phyloP scores from a whole-genome alignment of 92 coral and sea anemone genomes.

The Palythoa grandiflora region DNA sequence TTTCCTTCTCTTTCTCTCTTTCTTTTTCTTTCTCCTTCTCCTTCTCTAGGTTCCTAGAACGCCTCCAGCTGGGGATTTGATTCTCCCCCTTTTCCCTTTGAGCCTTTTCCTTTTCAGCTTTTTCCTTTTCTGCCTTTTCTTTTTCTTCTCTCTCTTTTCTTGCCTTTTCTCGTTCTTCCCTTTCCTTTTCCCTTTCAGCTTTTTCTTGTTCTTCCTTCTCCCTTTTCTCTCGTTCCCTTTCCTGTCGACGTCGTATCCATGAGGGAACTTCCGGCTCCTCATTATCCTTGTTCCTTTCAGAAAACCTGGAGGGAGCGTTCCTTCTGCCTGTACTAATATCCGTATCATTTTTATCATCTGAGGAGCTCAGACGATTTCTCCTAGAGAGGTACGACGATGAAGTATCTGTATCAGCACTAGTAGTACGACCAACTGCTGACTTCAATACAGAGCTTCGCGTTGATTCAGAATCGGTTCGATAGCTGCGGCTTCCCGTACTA shows the following conservation, averaged over 20 bases:
- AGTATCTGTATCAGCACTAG: background rate
- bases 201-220: slow-evolving; percentile 63
- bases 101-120: slow-evolving; percentile 39
- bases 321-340: slow-evolving; percentile 60
- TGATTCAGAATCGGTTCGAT: slow-evolving; percentile 23
- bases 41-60: slow-evolving; percentile 48
- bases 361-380: slow-evolving; percentile 37
- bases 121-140: slow-evolving; percentile 43
- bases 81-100: slow-evolving; percentile 25
- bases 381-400: slow-evolving; percentile 30
- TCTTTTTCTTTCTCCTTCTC: slow-evolving; percentile 70
- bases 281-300: slow-evolving; percentile 73
- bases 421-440: background rate
- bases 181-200: slow-evolving; percentile 70
- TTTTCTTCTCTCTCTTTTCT: slow-evolving; percentile 59
- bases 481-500: slow-evolving; percentile 23
- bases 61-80: slow-evolving; percentile 44
- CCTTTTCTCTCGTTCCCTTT: slow-evolving; percentile 83
- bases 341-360: slow-evolving; percentile 65
- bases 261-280: slow-evolving; percentile 80
- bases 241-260: slow-evolving; percentile 80
- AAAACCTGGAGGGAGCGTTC: background rate
- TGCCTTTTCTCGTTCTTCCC: slow-evolving; percentile 67
- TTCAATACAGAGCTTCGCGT: background rate
- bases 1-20: slow-evolving; percentile 81